phyloP scores from a whole-genome alignment of 2,888 invertebrate species.

The Pachydiplax longipennis region DNA sequence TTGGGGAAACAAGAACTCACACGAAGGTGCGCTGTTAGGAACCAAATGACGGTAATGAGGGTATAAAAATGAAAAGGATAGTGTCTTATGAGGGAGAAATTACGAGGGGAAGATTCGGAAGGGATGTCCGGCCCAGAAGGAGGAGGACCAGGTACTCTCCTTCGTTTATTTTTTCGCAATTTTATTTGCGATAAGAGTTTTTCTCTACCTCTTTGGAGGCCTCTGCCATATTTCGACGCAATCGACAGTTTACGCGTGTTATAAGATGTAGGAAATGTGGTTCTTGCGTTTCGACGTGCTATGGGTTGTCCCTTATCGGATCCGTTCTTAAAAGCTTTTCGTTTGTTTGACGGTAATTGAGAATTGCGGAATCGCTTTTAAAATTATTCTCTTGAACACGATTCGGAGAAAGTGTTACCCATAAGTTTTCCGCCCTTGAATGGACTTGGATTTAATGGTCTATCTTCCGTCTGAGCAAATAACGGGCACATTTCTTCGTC shows the following conservation, averaged over 20 bases:
- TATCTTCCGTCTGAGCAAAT: too few species aligned
- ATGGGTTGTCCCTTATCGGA: too few species aligned
- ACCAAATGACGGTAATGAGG: conserved; percentile 30
- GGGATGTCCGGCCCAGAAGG: neutral
- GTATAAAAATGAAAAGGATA: neutral
- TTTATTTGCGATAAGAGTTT: neutral
- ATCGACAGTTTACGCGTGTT: neutral
- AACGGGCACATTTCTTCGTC: too few species aligned
- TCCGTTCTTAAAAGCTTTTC: too few species aligned
- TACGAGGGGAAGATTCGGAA: neutral
- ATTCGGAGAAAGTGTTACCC: too few species aligned
- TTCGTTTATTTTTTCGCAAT: neutral
- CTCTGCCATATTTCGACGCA: neutral
- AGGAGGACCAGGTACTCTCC: neutral
- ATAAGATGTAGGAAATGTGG: too few species aligned
- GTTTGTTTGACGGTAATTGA: too few species aligned
- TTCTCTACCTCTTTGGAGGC: neutral
- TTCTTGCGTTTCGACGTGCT: too few species aligned
- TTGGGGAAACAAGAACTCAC: conserved; percentile 11
- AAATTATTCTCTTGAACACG: too few species aligned
- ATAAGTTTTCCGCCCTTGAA: too few species aligned
- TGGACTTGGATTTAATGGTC: too few species aligned
- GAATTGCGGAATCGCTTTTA: too few species aligned
- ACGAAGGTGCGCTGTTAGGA: conserved; percentile 9
- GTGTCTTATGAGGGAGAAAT: neutral